Evolutionary conservation across 1,140 invertebrate genomes (phyloP), one percentile per base, ranked within the genome.

Genomic region (Augochlora pura): DNA sequence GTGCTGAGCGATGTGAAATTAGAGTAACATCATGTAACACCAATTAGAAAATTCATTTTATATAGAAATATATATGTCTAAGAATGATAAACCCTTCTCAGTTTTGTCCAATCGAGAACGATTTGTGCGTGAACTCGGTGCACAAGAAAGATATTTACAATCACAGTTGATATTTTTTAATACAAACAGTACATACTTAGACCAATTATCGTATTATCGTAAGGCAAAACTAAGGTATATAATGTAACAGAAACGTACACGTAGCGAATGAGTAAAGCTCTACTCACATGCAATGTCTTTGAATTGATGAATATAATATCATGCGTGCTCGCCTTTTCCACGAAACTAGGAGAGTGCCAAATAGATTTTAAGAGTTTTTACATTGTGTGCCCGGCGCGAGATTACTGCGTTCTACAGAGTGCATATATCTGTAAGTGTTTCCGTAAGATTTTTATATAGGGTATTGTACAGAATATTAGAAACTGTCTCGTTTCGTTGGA

Each of bases 271-370:
- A 85, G 57, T 86, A 77, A 75, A 83, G 52, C 80, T 49, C 27
- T 27, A 59, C 85, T 88, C 74, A 66, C 82, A 91, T 91, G 90
- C 90, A 92, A 91, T 92, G 91, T 91, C 90, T 87, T 86, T 89
- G 90, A 91, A 91, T 91, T 91, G 88, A 91, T 90, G 83, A 91
- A 89, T 83, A 89, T 92, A 91, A 89, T 92, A 91, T 88, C 84
- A 80, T 87, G 86, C 57, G 91, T 88, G 79, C 91, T 90, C 90
- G 87, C 87, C 87, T 87, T 87, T 88, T 89, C 69, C 69, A 90
- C 65, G 81, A 88, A 87, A 89, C 63, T 87, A 88, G 88, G 84
- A 85, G 88, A 90, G 90, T 90, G 88, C 90, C 87, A 89, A 88
- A 86, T 91, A 91, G 88, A 88, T 87, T 89, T 82, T 85, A 85